These are phyloP conservation scores for Pristionchus arcanus DNA, from an alignment of 2,888 invertebrate species.

Conservation along the genomic window DNA sequence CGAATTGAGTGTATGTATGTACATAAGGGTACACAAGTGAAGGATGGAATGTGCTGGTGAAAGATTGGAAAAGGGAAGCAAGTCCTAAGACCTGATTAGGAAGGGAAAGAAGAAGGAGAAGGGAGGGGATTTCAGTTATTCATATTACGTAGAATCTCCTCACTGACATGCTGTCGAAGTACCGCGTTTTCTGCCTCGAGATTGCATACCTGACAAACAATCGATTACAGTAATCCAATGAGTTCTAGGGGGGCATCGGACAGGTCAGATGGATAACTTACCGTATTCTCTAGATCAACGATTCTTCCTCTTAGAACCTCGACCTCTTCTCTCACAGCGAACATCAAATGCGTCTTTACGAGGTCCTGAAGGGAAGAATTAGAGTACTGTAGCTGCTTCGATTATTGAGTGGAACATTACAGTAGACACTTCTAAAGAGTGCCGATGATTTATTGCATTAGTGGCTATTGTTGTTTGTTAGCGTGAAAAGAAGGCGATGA, in stretches of 20 bases:
- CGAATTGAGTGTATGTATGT: constrained; percentile 3
- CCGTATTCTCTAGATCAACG: constrained; percentile 57
- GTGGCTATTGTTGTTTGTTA: not conserved
- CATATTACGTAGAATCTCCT: constrained; percentile 85
- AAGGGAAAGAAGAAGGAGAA: not conserved
- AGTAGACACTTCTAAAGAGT: not conserved
- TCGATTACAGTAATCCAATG: constrained; percentile 29
- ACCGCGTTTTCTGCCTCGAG: constrained; percentile 91
- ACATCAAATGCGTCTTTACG: constrained; percentile 61
- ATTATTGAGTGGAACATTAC: constrained; percentile 2
- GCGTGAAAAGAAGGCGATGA: not conserved
- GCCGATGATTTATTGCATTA: constrained; percentile 37
- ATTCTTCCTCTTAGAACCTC: constrained; percentile 57
- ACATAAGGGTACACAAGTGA: not conserved
- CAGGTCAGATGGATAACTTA: constrained; percentile 41
- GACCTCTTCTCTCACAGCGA: constrained; percentile 60
- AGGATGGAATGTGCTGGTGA: not conserved
- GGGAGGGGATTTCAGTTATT: not conserved
- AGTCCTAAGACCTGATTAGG: constrained; percentile 30
- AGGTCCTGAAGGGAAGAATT: constrained; percentile 56
- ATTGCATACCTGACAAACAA: constrained; percentile 81
- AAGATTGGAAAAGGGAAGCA: constrained; percentile 1
- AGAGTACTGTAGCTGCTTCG: not conserved
- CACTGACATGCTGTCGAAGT: constrained; percentile 90
- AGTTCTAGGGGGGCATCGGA: not conserved